phyloP scores from a whole-genome alignment of 2,113 vertebrate genomes.

The Mesoclemmys tuberculata region DNA sequence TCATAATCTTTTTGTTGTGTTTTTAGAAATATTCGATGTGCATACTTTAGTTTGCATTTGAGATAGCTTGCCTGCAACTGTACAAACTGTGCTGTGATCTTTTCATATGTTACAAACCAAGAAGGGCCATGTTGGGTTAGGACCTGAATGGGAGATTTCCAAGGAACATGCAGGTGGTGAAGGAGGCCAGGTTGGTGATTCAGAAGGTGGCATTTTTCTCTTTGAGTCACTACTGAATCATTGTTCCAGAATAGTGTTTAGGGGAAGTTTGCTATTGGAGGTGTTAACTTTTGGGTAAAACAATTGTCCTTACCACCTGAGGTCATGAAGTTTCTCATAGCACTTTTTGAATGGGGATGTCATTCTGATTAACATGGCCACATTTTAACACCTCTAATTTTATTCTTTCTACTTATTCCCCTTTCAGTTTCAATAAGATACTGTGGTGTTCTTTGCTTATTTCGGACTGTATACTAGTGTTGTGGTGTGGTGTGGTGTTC shows the following conservation, averaged over 20 bases:
- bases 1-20: background rate
- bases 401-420: background rate
- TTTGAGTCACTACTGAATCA: background rate
- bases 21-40: background rate
- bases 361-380: background rate
- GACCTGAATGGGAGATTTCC: background rate
- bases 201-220: background rate
- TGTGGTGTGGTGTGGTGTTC: background rate
- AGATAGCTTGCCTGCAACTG: background rate
- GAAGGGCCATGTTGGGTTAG: background rate
- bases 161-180: background rate
- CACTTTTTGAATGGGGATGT: background rate
- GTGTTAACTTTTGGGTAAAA: conserved; percentile 30
- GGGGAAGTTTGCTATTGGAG: background rate
- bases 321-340: conserved; percentile 29
- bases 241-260: conserved; percentile 2
- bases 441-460: background rate
- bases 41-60: background rate
- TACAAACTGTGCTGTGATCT: background rate
- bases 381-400: background rate
- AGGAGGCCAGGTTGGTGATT: background rate
- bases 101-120: background rate
- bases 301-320: fast-evolving
- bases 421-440: background rate
- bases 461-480: background rate